Conservation (phyloP, 2,797 vertebrate species). For the Myioborus melanocephalus region DNA sequence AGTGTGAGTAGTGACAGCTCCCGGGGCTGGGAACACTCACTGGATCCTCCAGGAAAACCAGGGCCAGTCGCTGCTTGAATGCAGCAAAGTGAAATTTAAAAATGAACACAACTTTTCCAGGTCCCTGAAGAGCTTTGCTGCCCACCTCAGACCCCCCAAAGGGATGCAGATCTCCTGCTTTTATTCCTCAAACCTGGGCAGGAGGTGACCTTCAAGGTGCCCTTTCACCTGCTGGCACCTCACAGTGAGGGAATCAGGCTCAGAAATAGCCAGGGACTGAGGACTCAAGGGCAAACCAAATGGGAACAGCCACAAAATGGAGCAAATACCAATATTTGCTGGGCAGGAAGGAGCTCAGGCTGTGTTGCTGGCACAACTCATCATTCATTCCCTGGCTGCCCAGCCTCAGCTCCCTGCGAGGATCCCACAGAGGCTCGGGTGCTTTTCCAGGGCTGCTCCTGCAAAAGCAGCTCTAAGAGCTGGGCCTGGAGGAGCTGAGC, state of each 20-base stretch:
- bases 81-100: background rate
- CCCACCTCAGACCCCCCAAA: background rate
- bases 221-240: background rate
- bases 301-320: background rate
- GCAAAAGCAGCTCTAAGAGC: background rate
- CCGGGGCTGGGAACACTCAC: background rate
- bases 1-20: background rate
- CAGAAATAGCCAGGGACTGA: background rate
- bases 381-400: background rate
- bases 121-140: background rate
- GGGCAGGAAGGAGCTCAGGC: background rate
- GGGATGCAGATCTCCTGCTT: rapidly evolving
- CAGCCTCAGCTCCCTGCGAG: background rate
- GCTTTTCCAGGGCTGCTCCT: background rate
- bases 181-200: rapidly evolving
- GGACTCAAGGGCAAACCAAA: background rate
- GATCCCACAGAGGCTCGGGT: background rate
- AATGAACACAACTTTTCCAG: background rate
- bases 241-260: background rate
- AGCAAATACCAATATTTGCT: background rate
- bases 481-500: background rate
- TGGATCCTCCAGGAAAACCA: background rate
- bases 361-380: background rate
- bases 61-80: background rate
- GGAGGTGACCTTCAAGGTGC: background rate